These are phyloP conservation scores for Corbicula japonica DNA, from an alignment of 2,888 invertebrate genomes.

Conservation along the genomic window DNA sequence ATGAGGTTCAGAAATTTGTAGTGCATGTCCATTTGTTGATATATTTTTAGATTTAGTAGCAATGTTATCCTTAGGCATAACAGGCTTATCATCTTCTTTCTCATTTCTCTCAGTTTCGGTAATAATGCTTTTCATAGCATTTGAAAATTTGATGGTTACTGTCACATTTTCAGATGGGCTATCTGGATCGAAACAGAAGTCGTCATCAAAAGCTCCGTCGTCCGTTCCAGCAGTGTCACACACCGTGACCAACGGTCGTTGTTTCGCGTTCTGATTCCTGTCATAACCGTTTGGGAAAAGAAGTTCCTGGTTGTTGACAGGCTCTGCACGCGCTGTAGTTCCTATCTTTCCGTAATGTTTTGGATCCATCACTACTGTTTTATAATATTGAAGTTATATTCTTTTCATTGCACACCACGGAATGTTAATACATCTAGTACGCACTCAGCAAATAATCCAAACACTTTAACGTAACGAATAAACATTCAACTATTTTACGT, in stretches of 20 bases:
- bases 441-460: background rate
- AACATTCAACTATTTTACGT: background rate
- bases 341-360: conserved; percentile 29
- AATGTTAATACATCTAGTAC: background rate
- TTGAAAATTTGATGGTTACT: conserved; percentile 58
- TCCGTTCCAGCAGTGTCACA: conserved; percentile 51
- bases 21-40: no score
- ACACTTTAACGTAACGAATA: background rate
- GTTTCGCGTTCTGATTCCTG: conserved; percentile 33
- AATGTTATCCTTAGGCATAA: no score
- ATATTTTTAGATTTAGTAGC: no score
- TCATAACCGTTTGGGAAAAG: conserved; percentile 56
- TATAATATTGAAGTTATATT: background rate
- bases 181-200: conserved; percentile 35
- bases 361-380: conserved; percentile 22
- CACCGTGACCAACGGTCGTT: conserved; percentile 48
- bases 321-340: conserved; percentile 44
- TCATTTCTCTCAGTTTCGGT: conserved; percentile 43
- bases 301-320: conserved; percentile 44
- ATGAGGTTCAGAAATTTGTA: no score
- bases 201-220: conserved; percentile 34
- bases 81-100: no score
- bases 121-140: conserved; percentile 40
- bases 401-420: background rate
- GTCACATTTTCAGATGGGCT: conserved; percentile 61